These are phyloP conservation scores for Trichomalopsis sarcophagae DNA, from an alignment of 1,140 invertebrate species.

Conservation along the genomic window DNA sequence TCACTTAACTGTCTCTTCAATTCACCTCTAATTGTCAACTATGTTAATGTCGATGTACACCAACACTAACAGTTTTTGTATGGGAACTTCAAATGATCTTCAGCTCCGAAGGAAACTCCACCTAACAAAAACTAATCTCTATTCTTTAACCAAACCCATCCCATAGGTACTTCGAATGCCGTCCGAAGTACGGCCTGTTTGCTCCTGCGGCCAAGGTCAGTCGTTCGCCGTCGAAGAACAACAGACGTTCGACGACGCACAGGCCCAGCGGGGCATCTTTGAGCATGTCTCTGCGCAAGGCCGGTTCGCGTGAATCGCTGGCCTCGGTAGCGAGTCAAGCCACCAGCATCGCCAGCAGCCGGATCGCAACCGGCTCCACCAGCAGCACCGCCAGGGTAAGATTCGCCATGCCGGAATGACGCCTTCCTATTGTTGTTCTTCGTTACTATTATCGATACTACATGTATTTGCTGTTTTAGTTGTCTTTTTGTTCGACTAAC, in stretches of 20 bases:
- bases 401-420: constrained; percentile 73
- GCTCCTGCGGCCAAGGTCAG: constrained; percentile 92
- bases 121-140: constrained; percentile 14
- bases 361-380: constrained; percentile 54
- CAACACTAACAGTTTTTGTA: not conserved
- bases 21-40: not conserved
- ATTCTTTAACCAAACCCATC: constrained; percentile 17
- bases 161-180: constrained; percentile 96
- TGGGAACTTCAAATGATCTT: not conserved
- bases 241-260: constrained; percentile 79
- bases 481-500: not conserved
- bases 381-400: constrained; percentile 80
- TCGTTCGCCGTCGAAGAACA: constrained; percentile 85
- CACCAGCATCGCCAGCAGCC: constrained; percentile 38
- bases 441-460: not conserved
- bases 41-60: too few relatives aligned
- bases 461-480: not conserved
- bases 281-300: constrained; percentile 79
- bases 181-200: constrained; percentile 93
- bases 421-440: constrained; percentile 1
- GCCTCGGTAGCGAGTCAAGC: constrained; percentile 81
- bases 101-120: not conserved
- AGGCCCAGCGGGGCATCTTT: constrained; percentile 76
- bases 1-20: too few relatives aligned
- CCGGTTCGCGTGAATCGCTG: constrained; percentile 90